Base-by-base conservation (phyloP, 2,888 invertebrate species). In the Epirrita christyi region DNA sequence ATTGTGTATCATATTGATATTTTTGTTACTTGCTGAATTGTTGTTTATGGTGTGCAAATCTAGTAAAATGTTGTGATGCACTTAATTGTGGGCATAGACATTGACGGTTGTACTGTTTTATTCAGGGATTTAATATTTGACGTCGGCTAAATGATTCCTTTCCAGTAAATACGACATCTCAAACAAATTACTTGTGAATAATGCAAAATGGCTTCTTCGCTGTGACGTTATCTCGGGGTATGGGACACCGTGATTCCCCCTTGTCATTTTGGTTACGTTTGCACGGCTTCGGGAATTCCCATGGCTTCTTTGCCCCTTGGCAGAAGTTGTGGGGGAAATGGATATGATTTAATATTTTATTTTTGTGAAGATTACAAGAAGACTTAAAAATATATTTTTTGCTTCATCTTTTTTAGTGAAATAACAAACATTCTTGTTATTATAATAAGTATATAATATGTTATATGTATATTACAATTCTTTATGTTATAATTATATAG, bases 251-350 rank as follows among this genome's bases (percentile, higher is more conserved):
- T 52, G 61, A 60, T 58, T 56, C 59, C 58, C 61, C 53, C 55
- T 14, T 57, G 63, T 56, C 59, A 58, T 62, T 64, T 64, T 51
- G 52, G 55, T 59, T 44, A 54, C 63, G 52, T 61, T 68, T 28
- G 45, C 56, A 63, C 6, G 71, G 70, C 56, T 70, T 71, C 70
- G 48, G 48, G 40, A 32, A 64, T 63, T 62, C 63, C 54, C 64
- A 60, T 59, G 71, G 71, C 71, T 71, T 71, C 71, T 27, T 46
- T 46, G 49, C 59, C 63, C 70, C 63, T 54, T 43, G 58, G 41
- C 51, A 54, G 29, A 57, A 57, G 55, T 59, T 55, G 50, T 58
- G 53, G 55, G 46, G 21, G 57, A 45, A 57, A 59, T 59, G 40
- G 55, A 59, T 59, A 59, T 51, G 59, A 59, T 59, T 55, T 43